Conservation (phyloP, 1,140 invertebrate species). For the Pissodes strobi region DNA sequence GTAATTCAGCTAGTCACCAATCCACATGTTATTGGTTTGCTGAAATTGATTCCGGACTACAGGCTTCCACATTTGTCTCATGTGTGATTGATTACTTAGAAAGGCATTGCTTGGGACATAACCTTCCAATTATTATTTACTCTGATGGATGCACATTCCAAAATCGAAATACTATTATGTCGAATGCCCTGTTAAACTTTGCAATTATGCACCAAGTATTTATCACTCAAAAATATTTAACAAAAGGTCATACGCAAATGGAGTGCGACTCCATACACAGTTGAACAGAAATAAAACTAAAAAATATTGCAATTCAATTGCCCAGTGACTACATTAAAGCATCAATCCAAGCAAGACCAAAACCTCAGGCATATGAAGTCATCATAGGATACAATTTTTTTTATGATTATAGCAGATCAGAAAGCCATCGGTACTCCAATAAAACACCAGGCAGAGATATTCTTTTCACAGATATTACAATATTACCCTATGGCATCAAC, state of each 20-base stretch:
- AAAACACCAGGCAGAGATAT: too few species aligned
- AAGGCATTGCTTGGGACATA: not conserved
- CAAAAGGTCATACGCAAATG: not conserved
- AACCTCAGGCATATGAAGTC: too few species aligned
- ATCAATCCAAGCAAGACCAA: too few species aligned
- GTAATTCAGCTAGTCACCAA: conserved; percentile 2
- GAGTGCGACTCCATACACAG: not conserved
- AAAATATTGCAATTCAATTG: conserved; percentile 23
- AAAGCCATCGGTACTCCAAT: too few species aligned
- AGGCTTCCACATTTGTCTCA: conserved; percentile 12
- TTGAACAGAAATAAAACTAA: not conserved
- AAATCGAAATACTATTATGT: not conserved
- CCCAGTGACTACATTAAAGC: too few species aligned
- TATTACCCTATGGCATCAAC: too few species aligned
- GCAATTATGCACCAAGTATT: not conserved
- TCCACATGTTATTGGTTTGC: conserved; percentile 3
- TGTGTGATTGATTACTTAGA: not conserved
- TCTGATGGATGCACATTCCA: not conserved
- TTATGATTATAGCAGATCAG: too few species aligned
- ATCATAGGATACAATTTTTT: too few species aligned
- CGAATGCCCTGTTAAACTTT: not conserved
- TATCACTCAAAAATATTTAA: not conserved
- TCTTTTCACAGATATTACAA: too few species aligned
- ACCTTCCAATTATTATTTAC: not conserved
- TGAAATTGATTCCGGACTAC: not conserved